These are phyloP conservation scores for Ctenopoma kingsleyae DNA, from an alignment of 2,797 vertebrate species.

Conservation along the genomic window DNA sequence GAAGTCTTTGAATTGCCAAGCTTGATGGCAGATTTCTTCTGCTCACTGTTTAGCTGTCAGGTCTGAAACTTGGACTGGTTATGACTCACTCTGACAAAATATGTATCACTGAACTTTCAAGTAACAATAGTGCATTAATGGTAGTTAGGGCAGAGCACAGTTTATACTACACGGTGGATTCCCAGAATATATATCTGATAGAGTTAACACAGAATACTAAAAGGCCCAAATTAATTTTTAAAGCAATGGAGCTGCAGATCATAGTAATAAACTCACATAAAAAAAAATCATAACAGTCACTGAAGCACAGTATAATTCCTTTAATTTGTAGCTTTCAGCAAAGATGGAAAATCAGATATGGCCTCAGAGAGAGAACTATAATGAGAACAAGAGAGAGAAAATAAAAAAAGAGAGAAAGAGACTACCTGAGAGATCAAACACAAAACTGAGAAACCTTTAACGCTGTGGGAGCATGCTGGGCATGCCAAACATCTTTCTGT, in stretches of 20 bases:
- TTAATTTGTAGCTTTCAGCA: constrained; percentile 38
- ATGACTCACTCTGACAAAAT: neutral
- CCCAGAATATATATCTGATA: neutral
- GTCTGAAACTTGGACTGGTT: neutral
- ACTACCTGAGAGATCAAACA: constrained; percentile 31
- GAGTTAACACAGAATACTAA: neutral
- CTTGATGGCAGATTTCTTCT: neutral
- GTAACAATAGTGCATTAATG: no score
- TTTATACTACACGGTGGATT: neutral
- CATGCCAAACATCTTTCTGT: constrained; percentile 39
- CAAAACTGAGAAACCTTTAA: constrained; percentile 14
- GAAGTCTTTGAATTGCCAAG: neutral
- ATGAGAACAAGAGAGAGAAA: neutral
- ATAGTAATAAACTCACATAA: constrained; percentile 17
- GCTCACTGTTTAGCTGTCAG: neutral
- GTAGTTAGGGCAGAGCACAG: neutral
- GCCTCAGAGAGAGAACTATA: constrained; percentile 10
- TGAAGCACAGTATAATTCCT: constrained; percentile 7
- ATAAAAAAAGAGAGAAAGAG: constrained; percentile 21
- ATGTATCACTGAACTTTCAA: no score
- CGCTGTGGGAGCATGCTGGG: constrained; percentile 39
- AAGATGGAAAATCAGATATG: constrained; percentile 29
- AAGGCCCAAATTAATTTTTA: neutral
- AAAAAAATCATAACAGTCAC: constrained; percentile 32
- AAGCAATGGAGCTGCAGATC: constrained; percentile 2